phyloP scores from a whole-genome alignment of 2,797 vertebrate species.

The Chromis chromis region DNA sequence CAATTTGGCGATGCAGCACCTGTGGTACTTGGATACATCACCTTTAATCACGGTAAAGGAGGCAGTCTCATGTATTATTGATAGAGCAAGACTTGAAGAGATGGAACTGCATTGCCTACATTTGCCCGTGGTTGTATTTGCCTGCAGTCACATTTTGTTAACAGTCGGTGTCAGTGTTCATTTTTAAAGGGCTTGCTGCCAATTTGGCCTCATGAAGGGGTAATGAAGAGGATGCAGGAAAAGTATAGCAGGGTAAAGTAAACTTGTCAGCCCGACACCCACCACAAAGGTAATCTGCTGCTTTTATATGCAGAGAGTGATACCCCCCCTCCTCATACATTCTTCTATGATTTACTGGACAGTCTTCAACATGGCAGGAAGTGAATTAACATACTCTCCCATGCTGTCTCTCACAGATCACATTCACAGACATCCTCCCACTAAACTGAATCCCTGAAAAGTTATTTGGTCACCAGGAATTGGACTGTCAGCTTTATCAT shows the following conservation, averaged over 20 bases:
- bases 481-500: conserved; percentile 12
- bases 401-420: conserved; percentile 37
- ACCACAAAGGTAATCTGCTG: conserved; percentile 26
- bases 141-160: conserved; percentile 47
- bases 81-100: conserved; percentile 31
- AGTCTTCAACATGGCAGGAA: conserved; percentile 59
- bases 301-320: conserved; percentile 1
- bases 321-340: conserved; percentile 35
- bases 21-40: conserved; percentile 44
- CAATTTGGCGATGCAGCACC: conserved; percentile 42
- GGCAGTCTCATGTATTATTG: conserved; percentile 56
- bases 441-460: not conserved
- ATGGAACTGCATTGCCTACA: conserved; percentile 45
- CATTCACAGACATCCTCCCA: not conserved
- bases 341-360: conserved; percentile 57
- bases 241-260: conserved; percentile 31
- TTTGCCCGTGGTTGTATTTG: conserved; percentile 50
- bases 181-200: conserved; percentile 48
- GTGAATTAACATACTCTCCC: conserved; percentile 60
- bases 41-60: conserved; percentile 56
- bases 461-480: not conserved
- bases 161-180: conserved; percentile 31
- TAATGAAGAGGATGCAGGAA: conserved; percentile 52
- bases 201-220: conserved; percentile 47
- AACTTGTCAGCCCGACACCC: conserved; percentile 29